These are phyloP conservation scores for Nematolebias whitei DNA, from an alignment of 2,113 vertebrate species.

Conservation along the genomic window DNA sequence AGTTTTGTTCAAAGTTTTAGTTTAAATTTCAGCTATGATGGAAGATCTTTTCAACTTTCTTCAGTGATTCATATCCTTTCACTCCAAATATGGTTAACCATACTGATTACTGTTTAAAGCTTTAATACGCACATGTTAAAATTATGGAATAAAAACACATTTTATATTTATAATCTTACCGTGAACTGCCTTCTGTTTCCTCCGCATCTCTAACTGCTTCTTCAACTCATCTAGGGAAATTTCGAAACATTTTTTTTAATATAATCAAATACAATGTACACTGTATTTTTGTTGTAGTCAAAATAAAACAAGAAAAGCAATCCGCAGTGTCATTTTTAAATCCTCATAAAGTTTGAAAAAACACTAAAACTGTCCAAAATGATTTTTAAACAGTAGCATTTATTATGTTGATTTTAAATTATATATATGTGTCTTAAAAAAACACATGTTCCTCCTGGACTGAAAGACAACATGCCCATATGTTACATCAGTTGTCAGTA, in stretches of 20 bases:
- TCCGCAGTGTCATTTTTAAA: no score
- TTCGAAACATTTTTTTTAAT: slow-evolving; percentile 15
- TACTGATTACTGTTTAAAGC: no score
- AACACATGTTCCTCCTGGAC: no score
- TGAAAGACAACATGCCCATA: no score
- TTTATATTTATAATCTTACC: slow-evolving; percentile 75
- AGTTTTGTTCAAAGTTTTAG: not conserved
- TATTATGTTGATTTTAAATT: not conserved
- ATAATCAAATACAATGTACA: not conserved
- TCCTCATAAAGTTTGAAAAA: no score
- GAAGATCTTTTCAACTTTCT: not conserved
- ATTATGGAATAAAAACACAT: no score
- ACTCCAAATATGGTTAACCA: no score
- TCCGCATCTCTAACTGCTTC: slow-evolving; percentile 82
- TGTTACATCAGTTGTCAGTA: no score
- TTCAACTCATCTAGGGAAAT: slow-evolving; percentile 84
- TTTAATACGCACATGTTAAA: no score
- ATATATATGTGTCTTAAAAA: no score
- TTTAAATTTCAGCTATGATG: not conserved
- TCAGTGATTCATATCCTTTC: not conserved
- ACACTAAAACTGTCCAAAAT: no score
- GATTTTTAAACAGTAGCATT: not conserved
- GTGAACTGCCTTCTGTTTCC: slow-evolving; percentile 84
- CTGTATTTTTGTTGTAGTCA: not conserved
- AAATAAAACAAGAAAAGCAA: no score